A percentile compares a stretch with the other conserved stretches of the same genome.
Conservation (phyloP, 2,797 vertebrate genomes). For the Schizopygopsis pylzovi region DNA sequence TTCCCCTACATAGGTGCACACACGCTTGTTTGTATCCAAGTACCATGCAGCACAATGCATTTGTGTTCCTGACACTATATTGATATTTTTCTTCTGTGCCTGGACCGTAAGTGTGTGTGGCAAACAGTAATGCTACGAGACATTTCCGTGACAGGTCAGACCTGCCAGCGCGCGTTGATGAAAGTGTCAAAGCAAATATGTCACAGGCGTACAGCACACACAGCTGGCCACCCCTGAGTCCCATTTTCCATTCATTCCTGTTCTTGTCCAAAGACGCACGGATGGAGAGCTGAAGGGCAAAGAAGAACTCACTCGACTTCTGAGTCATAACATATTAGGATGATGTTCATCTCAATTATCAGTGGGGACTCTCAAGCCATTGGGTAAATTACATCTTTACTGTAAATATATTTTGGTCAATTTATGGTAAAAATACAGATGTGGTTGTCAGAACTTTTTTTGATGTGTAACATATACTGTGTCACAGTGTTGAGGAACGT, state of each 20-base stretch:
- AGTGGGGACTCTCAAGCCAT: not conserved
- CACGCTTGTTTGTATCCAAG: not conserved
- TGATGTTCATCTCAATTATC: not conserved
- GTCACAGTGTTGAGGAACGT: not conserved
- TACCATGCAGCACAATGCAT: not conserved
- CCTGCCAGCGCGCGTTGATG: conserved; percentile 53
- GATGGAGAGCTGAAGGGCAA: conserved; percentile 20
- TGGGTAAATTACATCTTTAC: not conserved
- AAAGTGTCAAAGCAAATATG: conserved; percentile 72
- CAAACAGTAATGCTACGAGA: conserved; percentile 66
- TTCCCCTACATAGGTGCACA: conserved; percentile 34
- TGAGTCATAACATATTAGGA: conserved; percentile 15
- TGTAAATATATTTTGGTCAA: not conserved
- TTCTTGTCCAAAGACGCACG: conserved; percentile 12
- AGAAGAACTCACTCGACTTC: not conserved
- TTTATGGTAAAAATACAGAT: not conserved
- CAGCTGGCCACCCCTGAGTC: conserved; percentile 55
- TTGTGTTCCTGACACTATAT: not conserved
- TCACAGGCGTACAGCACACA: conserved; percentile 63
- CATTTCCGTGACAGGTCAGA: conserved; percentile 66
- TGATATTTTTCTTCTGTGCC: conserved; percentile 8
- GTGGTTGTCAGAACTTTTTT: not conserved
- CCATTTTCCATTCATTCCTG: conserved; percentile 32
- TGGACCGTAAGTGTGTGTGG: conserved; percentile 15
- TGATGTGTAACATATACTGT: not conserved